Evolutionary conservation across 2,797 vertebrate species (phyloP).

Genomic region (Scolopax rusticola): DNA sequence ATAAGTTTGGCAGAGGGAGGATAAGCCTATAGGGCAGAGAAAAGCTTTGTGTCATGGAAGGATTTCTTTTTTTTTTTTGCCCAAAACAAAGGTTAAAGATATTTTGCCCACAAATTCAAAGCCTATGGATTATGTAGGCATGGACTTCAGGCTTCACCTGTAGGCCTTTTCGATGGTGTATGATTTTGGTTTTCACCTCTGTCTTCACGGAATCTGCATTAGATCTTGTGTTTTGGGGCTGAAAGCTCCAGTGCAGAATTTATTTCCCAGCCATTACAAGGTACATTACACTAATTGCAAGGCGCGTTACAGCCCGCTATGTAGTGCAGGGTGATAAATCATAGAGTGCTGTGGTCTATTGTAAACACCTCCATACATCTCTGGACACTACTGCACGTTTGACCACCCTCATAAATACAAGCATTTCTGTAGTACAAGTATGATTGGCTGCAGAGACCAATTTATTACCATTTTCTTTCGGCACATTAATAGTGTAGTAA

Average conservation of each 20-base stretch:
- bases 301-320: neutral
- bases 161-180: neutral
- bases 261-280: slow-evolving; percentile 35
- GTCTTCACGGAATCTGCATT: neutral
- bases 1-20: neutral
- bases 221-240: neutral
- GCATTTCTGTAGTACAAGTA: neutral
- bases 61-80: too few species aligned
- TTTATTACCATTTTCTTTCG: slow-evolving; percentile 35
- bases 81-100: neutral
- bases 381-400: neutral
- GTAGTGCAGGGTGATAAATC: slow-evolving; percentile 9
- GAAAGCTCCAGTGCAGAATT: neutral
- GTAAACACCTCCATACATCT: slow-evolving; percentile 40
- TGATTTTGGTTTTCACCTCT: neutral
- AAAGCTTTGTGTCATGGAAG: neutral
- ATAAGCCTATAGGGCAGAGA: neutral
- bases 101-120: neutral
- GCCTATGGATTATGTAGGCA: rapidly evolving
- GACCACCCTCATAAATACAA: slow-evolving; percentile 35
- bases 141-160: neutral
- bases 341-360: neutral
- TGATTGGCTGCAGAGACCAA: slow-evolving; percentile 13
- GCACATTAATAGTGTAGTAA: neutral
- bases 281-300: slow-evolving; percentile 46